Conservation (phyloP, 2,888 invertebrate genomes). For the Hypomecis punctinalis region DNA sequence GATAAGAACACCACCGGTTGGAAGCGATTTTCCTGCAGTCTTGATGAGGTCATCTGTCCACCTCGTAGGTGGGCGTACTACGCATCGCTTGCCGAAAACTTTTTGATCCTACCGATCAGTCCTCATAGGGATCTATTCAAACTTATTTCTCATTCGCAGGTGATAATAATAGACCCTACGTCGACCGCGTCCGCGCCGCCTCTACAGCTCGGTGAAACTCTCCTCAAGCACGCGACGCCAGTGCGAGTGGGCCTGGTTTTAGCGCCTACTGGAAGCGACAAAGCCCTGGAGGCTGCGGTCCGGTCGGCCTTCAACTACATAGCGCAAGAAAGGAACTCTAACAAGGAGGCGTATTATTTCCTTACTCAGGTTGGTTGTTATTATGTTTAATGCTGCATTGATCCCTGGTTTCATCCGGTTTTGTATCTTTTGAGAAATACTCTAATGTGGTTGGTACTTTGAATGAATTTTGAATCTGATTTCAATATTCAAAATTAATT, state of each 20-base stretch:
- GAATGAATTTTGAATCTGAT: no score
- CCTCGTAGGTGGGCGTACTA: no score
- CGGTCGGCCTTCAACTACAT: constrained; percentile 96
- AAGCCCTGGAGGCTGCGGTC: constrained; percentile 92
- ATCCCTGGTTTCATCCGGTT: no score
- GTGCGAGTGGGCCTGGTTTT: constrained; percentile 95
- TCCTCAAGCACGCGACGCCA: constrained; percentile 96
- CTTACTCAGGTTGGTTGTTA: constrained; percentile 89
- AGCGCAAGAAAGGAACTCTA: constrained; percentile 89
- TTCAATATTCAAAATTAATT: no score
- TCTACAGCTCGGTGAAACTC: constrained; percentile 94
- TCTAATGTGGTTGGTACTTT: no score
- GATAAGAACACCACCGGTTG: no score
- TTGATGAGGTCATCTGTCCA: no score
- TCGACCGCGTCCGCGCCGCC: constrained; percentile 88
- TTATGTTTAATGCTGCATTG: not conserved
- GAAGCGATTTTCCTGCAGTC: no score
- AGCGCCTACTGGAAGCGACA: constrained; percentile 84
- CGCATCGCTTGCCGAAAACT: no score
- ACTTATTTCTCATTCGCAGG: constrained; percentile 73
- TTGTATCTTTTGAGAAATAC: no score
- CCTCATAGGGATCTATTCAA: no score
- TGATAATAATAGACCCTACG: constrained; percentile 94
- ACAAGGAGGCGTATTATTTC: constrained; percentile 91
- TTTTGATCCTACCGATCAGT: no score